phyloP scores from a whole-genome alignment of 23 tunicate species.

The Clavelina lepadiformis region DNA sequence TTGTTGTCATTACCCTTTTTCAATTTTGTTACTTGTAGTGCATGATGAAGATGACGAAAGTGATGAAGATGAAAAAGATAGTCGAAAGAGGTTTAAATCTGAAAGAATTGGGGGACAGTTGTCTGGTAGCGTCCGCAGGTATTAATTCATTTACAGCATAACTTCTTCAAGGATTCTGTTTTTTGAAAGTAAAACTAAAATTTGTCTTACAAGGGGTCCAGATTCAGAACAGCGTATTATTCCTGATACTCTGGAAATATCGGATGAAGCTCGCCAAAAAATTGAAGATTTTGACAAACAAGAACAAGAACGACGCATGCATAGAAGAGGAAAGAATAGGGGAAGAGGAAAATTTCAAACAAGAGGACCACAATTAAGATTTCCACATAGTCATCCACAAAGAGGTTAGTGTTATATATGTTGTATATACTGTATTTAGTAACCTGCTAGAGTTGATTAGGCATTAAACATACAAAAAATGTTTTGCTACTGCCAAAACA shows the following conservation, averaged over 20 bases:
- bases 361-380: too few relatives aligned
- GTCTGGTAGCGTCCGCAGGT: slow-evolving; percentile 12
- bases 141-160: background rate
- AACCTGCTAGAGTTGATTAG: too few relatives aligned
- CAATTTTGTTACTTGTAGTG: too few relatives aligned
- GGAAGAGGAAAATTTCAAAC: too few relatives aligned
- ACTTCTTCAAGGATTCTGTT: background rate
- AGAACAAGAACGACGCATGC: slow-evolving; percentile 8
- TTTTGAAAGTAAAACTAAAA: background rate
- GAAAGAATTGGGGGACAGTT: slow-evolving; percentile 21
- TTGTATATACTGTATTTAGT: too few relatives aligned
- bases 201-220: slow-evolving; percentile 9
- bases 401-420: too few relatives aligned
- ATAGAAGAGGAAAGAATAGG: background rate
- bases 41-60: slow-evolving; percentile 42
- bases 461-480: too few relatives aligned
- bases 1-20: too few relatives aligned
- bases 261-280: slow-evolving; percentile 36
- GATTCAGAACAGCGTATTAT: slow-evolving; percentile 17
- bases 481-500: too few relatives aligned
- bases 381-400: too few relatives aligned
- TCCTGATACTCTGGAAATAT: slow-evolving; percentile 47
- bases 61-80: slow-evolving; percentile 26
- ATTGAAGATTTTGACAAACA: slow-evolving; percentile 43
- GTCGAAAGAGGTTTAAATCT: slow-evolving; percentile 25